Evolutionary conservation across 2,888 invertebrate genomes (phyloP), one percentile per base, ranked within the genome.

Genomic region (Petrolisthes cinctipes): DNA sequence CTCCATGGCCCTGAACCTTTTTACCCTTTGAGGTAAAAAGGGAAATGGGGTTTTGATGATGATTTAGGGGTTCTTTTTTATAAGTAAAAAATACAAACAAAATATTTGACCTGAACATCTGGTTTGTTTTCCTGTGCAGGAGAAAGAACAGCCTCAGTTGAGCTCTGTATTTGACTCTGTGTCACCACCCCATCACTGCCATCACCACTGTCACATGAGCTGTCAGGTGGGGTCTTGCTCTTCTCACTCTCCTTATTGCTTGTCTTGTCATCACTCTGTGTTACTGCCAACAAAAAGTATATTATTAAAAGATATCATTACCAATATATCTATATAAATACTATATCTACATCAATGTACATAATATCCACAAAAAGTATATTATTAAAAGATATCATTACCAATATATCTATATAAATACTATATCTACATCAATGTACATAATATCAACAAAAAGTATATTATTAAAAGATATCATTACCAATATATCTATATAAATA

Each of bases 71-170:
- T 76, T 75, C 75, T 20, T 61, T 75, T 83, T 87, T 83, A 14
- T 61, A 78, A 17, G 56, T 14, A n/a, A 71, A 71, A 61, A 17
- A 37, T 78, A 51, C 20, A 37, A 17, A 7, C 5, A 20, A n/a
- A 37, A 14, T 56, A 23, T 17, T 4, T 56, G 17, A 86, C 86
- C 73, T 86, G 86, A 82, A 82, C 76, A 37, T 61, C 37, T 66
- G 86, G 66, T 37, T 82, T 86, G 23, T 82, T 76, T 53, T 86
- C 82, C 11, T 82, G 75, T 75, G 86, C 61, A 23, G 81, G 82
- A 20, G 79, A 54, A 17, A 17, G 76, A 1, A 57, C 23, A 14
- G 79, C 79, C 54, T 78, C 85, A 23, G 78, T 79, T 54, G 79
- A 79, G 51, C 85, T 71, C 71, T 79, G 79, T 37, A 79, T 68